Evolutionary conservation across 1,140 invertebrate genomes (phyloP).

Genomic region (Oncopodura yosiiana): DNA sequence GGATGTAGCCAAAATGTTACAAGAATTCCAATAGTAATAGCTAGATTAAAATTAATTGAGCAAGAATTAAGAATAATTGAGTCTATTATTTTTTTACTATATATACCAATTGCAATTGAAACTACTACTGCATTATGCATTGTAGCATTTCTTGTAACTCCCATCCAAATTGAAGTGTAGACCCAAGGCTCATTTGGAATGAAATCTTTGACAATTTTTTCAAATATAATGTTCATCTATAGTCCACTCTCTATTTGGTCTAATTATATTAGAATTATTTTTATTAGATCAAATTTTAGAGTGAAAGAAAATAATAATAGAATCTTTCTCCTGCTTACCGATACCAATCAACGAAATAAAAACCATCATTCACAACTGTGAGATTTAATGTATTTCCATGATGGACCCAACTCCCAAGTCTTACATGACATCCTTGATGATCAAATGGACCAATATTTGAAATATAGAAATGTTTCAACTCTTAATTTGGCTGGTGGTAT

Average conservation of each 20-base stretch:
- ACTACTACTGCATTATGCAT: too few species aligned
- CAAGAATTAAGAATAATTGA: neutral
- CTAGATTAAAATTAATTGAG: constrained; percentile 5
- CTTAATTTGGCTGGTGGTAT: neutral
- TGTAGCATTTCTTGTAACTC: too few species aligned
- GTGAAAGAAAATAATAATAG: too few species aligned
- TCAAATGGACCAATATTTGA: constrained; percentile 9
- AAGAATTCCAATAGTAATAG: constrained; percentile 3
- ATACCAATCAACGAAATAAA: neutral
- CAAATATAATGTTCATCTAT: neutral
- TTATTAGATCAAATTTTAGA: neutral
- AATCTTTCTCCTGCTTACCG: neutral
- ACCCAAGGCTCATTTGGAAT: neutral
- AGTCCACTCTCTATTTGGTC: neutral
- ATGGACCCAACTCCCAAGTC: constrained; percentile 1
- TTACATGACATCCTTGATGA: neutral
- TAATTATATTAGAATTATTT: neutral
- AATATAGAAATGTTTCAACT: neutral
- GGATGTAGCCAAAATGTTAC: constrained; percentile 23
- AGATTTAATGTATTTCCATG: neutral
- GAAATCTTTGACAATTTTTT: neutral
- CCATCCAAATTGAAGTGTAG: too few species aligned
- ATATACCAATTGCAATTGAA: too few species aligned
- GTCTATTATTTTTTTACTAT: too few species aligned
- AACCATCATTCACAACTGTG: too few species aligned